Evolutionary conservation across 92 coral and sea anemone species (phyloP).

Genomic region (Pocillopora meandrina): DNA sequence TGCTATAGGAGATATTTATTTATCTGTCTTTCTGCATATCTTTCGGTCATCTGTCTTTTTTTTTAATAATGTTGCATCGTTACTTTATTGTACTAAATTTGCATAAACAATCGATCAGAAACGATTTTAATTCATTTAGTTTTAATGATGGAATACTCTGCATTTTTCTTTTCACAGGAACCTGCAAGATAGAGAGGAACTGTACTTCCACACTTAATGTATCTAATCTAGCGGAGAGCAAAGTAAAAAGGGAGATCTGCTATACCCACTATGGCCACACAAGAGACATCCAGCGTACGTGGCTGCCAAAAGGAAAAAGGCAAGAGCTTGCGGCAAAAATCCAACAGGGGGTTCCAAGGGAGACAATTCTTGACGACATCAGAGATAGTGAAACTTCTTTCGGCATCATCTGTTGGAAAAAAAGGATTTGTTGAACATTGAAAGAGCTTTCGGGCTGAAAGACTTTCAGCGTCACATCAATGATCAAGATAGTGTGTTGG

Average conservation of each 20-base stretch:
- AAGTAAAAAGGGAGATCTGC: slow-evolving; percentile 41
- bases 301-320: slow-evolving; percentile 38
- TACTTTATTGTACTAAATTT: no score
- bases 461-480: slow-evolving; percentile 45
- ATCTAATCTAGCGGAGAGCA: slow-evolving; percentile 27
- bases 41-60: no score
- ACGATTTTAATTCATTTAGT: no score
- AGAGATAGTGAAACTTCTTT: slow-evolving; percentile 30
- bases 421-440: slow-evolving; percentile 60
- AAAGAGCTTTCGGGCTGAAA: slow-evolving; percentile 50
- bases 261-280: slow-evolving; percentile 65
- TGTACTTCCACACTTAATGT: slow-evolving; percentile 50
- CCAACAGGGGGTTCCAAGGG: slow-evolving; percentile 50
- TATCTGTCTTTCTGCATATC: no score
- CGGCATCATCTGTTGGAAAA: slow-evolving; percentile 57
- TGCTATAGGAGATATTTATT: no score
- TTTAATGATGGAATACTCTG: no score
- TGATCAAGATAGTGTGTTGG: slow-evolving; percentile 61
- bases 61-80: no score
- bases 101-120: no score
- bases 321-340: slow-evolving; percentile 60
- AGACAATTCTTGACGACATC: slow-evolving; percentile 57
- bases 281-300: slow-evolving; percentile 52
- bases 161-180: background rate
- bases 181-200: slow-evolving; percentile 54